Conservation (phyloP, 1,140 invertebrate genomes). For the Nixonia krombeini region DNA sequence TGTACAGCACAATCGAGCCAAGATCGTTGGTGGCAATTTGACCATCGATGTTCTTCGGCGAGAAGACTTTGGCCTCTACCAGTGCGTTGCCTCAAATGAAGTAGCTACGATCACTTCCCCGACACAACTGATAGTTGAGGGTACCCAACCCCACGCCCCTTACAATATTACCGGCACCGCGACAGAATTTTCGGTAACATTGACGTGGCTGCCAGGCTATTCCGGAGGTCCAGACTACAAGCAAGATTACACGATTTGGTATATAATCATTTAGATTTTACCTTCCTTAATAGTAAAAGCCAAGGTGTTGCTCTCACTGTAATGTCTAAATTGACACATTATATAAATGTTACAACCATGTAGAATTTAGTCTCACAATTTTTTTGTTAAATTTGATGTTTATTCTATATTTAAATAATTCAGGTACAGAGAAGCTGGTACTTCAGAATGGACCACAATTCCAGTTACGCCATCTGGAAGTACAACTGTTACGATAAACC, state of each 20-base stretch:
- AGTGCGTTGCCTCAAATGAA: conserved; percentile 95
- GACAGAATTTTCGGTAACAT: conserved; percentile 89
- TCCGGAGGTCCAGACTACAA: conserved; percentile 94
- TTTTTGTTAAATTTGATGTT: too few relatives aligned
- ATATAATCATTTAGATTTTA: too few relatives aligned
- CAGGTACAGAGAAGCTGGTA: conserved; percentile 86
- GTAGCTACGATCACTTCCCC: conserved; percentile 92
- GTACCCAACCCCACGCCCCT: conserved; percentile 95
- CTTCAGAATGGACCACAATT: conserved; percentile 90
- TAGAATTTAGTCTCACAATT: too few relatives aligned
- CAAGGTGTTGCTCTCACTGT: too few relatives aligned
- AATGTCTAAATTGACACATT: too few relatives aligned
- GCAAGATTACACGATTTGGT: conserved; percentile 95
- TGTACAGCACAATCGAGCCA: conserved; percentile 84
- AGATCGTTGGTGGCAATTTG: conserved; percentile 88
- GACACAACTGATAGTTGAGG: conserved; percentile 94
- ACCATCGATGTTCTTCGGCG: conserved; percentile 90
- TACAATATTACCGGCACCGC: conserved; percentile 92
- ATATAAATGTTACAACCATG: too few relatives aligned
- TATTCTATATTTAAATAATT: too few relatives aligned
- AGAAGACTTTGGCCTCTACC: conserved; percentile 94
- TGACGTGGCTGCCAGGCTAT: conserved; percentile 95
- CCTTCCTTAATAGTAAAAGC: too few relatives aligned
- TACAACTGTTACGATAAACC: conserved; percentile 92
- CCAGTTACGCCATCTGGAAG: conserved; percentile 92